phyloP scores from a whole-genome alignment of 1,140 invertebrate species.

The Telenomus remus region DNA sequence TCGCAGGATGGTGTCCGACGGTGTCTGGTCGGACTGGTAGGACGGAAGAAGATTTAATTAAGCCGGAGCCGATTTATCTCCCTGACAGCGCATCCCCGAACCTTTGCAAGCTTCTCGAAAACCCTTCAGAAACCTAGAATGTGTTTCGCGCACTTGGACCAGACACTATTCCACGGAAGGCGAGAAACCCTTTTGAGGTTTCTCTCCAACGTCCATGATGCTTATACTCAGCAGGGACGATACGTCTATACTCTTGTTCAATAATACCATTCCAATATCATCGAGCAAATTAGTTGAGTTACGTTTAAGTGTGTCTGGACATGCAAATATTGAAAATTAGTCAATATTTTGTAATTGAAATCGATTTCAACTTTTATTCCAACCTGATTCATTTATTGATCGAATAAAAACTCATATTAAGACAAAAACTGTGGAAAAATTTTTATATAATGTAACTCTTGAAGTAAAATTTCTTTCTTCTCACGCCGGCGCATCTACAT shows the following conservation, averaged over 20 bases:
- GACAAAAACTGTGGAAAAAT: too few relatives aligned
- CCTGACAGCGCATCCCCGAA: conserved; percentile 72
- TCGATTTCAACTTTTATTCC: too few relatives aligned
- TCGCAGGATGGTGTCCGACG: conserved; percentile 63
- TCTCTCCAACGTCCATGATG: conserved; percentile 35
- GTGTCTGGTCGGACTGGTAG: conserved; percentile 61
- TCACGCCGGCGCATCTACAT: conserved; percentile 25
- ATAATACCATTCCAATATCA: too few relatives aligned
- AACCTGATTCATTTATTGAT: too few relatives aligned
- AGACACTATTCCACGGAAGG: conserved; percentile 55
- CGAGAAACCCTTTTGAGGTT: conserved; percentile 61
- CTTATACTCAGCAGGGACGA: conserved; percentile 27
- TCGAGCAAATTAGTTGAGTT: conserved; percentile 15
- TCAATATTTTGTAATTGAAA: too few relatives aligned
- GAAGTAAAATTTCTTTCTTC: conserved; percentile 3
- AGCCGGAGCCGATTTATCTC: conserved; percentile 76
- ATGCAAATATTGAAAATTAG: too few relatives aligned
- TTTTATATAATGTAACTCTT: too few relatives aligned
- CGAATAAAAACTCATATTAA: too few relatives aligned
- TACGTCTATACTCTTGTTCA: conserved; percentile 13
- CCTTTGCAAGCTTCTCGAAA: conserved; percentile 65
- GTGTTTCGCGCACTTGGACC: conserved; percentile 59
- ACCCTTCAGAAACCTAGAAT: conserved; percentile 64
- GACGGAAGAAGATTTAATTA: conserved; percentile 77
- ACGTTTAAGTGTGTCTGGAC: neutral